These are phyloP conservation scores for Gulo gulo DNA, from an alignment of 2,113 vertebrate species.

Conservation along the genomic window DNA sequence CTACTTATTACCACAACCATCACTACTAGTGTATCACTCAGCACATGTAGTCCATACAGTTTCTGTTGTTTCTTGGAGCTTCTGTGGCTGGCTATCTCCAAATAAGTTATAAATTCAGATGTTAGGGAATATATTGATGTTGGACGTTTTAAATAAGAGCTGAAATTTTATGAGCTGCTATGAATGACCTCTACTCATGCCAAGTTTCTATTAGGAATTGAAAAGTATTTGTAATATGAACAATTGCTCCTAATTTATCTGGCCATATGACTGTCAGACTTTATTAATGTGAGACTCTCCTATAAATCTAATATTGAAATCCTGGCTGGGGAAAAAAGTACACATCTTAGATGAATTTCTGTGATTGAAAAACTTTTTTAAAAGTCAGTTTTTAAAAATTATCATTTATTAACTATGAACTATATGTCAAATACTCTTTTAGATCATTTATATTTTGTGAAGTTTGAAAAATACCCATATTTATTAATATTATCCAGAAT, in stretches of 20 bases:
- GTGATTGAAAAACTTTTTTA: not conserved
- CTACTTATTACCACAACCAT: not conserved
- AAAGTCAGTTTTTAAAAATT: not conserved
- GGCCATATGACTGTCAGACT: not conserved
- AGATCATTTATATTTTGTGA: not conserved
- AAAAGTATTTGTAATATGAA: conserved; percentile 15
- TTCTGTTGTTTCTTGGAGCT: not conserved
- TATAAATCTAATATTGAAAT: conserved; percentile 1
- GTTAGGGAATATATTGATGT: not conserved
- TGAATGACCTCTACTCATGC: not conserved
- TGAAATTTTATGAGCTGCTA: not conserved
- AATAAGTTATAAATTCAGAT: not conserved
- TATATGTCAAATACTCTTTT: not conserved
- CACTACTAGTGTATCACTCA: not conserved
- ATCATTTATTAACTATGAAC: not conserved
- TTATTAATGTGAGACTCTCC: not conserved
- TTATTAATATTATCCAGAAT: not conserved
- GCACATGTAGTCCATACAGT: not conserved
- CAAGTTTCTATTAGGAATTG: not conserved
- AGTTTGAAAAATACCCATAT: not conserved
- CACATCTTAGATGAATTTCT: not conserved
- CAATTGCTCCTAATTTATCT: not conserved
- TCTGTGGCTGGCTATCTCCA: not conserved
- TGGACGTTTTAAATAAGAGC: not conserved
- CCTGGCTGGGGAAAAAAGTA: not conserved